Percentiles rank a stretch among this genome's conserved stretches.
Evolutionary conservation across 1,140 invertebrate species (phyloP).

Genomic region (Homarus americanus): DNA sequence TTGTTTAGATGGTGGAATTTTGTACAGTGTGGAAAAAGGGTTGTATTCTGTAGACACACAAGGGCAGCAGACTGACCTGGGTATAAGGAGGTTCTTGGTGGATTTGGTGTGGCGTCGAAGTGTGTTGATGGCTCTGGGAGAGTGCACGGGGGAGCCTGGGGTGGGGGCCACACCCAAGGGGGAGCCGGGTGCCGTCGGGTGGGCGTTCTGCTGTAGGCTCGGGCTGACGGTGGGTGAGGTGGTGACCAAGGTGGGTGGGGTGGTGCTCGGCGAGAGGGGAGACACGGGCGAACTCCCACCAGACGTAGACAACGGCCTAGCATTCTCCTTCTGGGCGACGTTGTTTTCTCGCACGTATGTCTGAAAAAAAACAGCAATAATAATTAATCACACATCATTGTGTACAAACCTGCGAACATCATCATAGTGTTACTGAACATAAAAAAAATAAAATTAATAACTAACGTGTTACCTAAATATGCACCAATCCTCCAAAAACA

Average conservation of each 20-base stretch:
- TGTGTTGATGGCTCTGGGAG: slow-evolving; percentile 38
- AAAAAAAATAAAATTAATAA: no score
- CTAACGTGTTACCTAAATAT: no score
- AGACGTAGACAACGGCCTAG: slow-evolving; percentile 37
- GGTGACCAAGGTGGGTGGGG: neutral
- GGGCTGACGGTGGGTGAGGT: slow-evolving; percentile 10
- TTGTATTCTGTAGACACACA: no score
- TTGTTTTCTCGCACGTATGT: slow-evolving; percentile 66
- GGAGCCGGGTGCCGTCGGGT: slow-evolving; percentile 20
- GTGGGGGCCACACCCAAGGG: slow-evolving; percentile 22
- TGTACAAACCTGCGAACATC: no score
- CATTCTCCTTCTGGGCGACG: slow-evolving; percentile 59
- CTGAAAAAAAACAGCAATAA: slow-evolving; percentile 23
- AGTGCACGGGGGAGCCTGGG: slow-evolving; percentile 24
- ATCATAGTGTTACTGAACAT: no score
- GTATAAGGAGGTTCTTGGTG: slow-evolving; percentile 68
- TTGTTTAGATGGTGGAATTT: no score
- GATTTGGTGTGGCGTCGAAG: slow-evolving; percentile 54
- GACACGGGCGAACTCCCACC: slow-evolving; percentile 35
- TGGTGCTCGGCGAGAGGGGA: slow-evolving; percentile 35
- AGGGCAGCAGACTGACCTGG: slow-evolving; percentile 26
- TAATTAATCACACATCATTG: no score
- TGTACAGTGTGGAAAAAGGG: no score
- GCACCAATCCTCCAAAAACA: no score
- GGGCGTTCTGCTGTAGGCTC: slow-evolving; percentile 17